Percentiles rank a stretch among this genome's conserved stretches.
Conservation (phyloP, 2,113 vertebrate genomes). For the Xyrauchen texanus region DNA sequence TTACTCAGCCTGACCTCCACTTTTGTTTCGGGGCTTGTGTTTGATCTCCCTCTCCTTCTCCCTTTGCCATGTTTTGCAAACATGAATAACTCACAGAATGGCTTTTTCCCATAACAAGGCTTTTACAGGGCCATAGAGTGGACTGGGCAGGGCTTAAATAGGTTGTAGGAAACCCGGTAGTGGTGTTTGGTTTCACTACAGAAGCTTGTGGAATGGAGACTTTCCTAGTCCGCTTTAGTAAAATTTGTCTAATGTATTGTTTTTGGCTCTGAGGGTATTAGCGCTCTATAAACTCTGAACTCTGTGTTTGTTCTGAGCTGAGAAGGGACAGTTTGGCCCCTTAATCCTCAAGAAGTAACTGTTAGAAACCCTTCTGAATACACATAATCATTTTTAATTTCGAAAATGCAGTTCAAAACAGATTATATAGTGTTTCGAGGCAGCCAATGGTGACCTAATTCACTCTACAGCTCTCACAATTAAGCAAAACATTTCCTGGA, state of each 20-base stretch:
- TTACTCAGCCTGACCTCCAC: slow-evolving; percentile 37
- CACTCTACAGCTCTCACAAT: slow-evolving; percentile 22
- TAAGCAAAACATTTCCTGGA: slow-evolving; percentile 48
- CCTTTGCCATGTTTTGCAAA: slow-evolving; percentile 55
- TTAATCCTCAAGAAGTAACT: not conserved
- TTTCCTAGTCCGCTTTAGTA: slow-evolving; percentile 33
- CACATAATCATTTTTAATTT: not conserved
- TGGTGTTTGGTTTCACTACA: slow-evolving; percentile 59
- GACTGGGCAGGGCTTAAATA: slow-evolving; percentile 41
- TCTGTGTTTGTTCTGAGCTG: not conserved
- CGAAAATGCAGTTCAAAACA: not conserved
- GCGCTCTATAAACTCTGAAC: slow-evolving; percentile 15
- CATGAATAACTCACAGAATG: slow-evolving; percentile 53
- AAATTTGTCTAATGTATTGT: slow-evolving; percentile 41
- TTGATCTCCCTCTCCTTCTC: slow-evolving; percentile 29
- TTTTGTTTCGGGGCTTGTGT: slow-evolving; percentile 47
- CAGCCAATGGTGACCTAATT: slow-evolving; percentile 41
- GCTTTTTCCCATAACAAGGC: slow-evolving; percentile 50
- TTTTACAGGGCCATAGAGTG: slow-evolving; percentile 33
- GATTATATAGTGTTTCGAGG: not conserved
- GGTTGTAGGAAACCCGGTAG: slow-evolving; percentile 31
- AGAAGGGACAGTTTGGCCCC: not conserved
- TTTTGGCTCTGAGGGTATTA: slow-evolving; percentile 26
- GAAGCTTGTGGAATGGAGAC: slow-evolving; percentile 49
- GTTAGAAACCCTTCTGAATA: not conserved